A percentile compares a stretch with the other conserved stretches of the same genome.
These are phyloP conservation scores for Bombus soroeensis DNA, from an alignment of 1,140 invertebrate species.

Conservation along the genomic window DNA sequence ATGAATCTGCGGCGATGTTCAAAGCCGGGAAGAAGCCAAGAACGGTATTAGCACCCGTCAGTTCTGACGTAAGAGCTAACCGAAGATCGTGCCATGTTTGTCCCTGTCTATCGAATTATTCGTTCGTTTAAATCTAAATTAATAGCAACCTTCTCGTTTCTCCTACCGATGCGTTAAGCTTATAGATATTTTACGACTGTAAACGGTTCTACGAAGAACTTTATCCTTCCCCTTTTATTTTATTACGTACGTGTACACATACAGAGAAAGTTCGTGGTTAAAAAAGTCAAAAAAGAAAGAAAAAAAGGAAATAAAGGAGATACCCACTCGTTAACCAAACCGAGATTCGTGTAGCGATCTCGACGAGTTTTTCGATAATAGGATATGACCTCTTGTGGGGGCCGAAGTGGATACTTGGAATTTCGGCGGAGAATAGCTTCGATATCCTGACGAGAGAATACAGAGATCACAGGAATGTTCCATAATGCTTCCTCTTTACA, in stretches of 20 bases:
- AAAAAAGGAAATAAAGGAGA: background rate
- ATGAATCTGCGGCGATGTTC: conserved; percentile 91
- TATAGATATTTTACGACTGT: background rate
- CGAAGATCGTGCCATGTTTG: conserved; percentile 91
- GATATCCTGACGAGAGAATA: conserved; percentile 90
- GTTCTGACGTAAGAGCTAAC: conserved; percentile 88
- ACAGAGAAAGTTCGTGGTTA: background rate
- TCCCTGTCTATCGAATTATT: conserved; percentile 85
- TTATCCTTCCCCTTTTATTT: too few relatives aligned
- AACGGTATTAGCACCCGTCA: conserved; percentile 91
- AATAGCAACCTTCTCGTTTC: background rate
- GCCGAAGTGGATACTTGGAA: conserved; percentile 90
- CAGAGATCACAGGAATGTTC: conserved; percentile 89
- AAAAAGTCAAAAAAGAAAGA: too few relatives aligned
- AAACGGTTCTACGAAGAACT: background rate
- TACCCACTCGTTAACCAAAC: conserved; percentile 91
- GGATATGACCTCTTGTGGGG: conserved; percentile 91
- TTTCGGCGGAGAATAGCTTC: conserved; percentile 89
- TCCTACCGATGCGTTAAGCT: background rate
- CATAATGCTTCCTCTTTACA: conserved; percentile 90
- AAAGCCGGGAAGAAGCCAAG: conserved; percentile 90
- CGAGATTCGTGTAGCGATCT: conserved; percentile 91
- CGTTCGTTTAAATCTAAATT: conserved; percentile 33
- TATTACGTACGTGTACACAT: background rate
- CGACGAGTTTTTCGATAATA: conserved; percentile 89